Conservation (phyloP, 1,140 invertebrate species). For the Brachionus rotundiformis region DNA sequence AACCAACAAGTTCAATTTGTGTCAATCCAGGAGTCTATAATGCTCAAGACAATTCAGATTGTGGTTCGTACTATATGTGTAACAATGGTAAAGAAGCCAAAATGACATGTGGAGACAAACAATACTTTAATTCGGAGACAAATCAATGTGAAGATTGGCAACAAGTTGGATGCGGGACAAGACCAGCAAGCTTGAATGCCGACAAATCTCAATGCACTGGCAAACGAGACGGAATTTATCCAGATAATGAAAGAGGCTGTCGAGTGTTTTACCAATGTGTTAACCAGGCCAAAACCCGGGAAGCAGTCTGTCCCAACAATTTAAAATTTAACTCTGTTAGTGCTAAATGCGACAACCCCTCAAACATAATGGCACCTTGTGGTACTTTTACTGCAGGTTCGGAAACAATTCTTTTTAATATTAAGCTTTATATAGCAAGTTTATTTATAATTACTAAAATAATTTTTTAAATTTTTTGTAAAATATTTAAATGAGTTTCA, state of each 20-base stretch:
- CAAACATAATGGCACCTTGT: conserved; percentile 28
- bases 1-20: neutral
- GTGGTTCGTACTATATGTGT: conserved; percentile 32
- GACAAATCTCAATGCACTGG: conserved; percentile 32
- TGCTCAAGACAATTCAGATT: conserved; percentile 21
- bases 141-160: conserved; percentile 49
- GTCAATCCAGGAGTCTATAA: conserved; percentile 13
- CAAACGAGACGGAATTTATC: conserved; percentile 50
- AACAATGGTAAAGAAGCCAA: conserved; percentile 29
- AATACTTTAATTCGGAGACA: conserved; percentile 48
- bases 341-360: conserved; percentile 24
- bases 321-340: conserved; percentile 43
- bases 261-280: conserved; percentile 47
- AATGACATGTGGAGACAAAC: conserved; percentile 30
- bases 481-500: neutral
- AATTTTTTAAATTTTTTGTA: conserved; percentile 12
- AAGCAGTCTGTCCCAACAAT: conserved; percentile 38
- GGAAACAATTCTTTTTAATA: neutral
- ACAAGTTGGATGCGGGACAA: conserved; percentile 30
- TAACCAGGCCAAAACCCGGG: conserved; percentile 26
- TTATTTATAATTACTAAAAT: neutral
- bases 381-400: conserved; percentile 26
- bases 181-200: conserved; percentile 11
- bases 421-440: neutral
- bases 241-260: conserved; percentile 32